A percentile compares a stretch with the other conserved stretches of the same genome.
Evolutionary conservation across 2,113 vertebrate genomes (phyloP).

Genomic region (Entelurus aequoreus): DNA sequence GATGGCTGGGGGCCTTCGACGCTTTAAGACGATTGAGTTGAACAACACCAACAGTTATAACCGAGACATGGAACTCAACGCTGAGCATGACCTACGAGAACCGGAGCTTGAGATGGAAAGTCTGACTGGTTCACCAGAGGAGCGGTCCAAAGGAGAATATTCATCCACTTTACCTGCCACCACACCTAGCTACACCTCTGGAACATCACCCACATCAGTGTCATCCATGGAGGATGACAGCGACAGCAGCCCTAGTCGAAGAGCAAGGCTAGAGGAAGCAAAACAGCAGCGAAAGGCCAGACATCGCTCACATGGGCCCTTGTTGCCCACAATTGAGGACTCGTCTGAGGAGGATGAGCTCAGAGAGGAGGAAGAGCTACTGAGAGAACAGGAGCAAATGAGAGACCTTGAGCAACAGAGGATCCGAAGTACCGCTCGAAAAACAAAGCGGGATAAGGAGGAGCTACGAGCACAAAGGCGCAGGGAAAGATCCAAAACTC

Average conservation of each 20-base stretch:
- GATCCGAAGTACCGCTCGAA: conserved; percentile 92
- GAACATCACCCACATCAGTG: conserved; percentile 94
- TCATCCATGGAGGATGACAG: conserved; percentile 98
- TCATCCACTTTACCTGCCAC: conserved; percentile 94
- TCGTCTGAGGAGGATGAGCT: conserved; percentile 97
- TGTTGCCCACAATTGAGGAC: conserved; percentile 96
- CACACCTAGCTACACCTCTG: conserved; percentile 93
- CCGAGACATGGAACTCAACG: conserved; percentile 83
- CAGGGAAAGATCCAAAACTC: conserved; percentile 94
- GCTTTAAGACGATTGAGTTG: conserved; percentile 96
- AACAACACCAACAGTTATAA: conserved; percentile 88
- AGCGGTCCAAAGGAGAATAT: conserved; percentile 91
- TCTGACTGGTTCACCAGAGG: conserved; percentile 92
- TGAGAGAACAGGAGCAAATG: conserved; percentile 97
- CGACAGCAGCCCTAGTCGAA: conserved; percentile 94
- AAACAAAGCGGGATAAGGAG: conserved; percentile 95
- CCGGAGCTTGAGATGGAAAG: conserved; percentile 99
- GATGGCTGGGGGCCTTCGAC: conserved; percentile 83
- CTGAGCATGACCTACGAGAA: conserved; percentile 83
- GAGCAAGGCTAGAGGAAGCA: conserved; percentile 90
- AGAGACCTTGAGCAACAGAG: conserved; percentile 96
- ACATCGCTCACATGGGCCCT: conserved; percentile 91
- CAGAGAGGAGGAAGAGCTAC: conserved; percentile 93
- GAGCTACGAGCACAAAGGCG: conserved; percentile 93
- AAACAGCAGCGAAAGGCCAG: conserved; percentile 97